A percentile compares a stretch with the other conserved stretches of the same genome.
Conservation (phyloP, 1,140 invertebrate genomes). For the Brachionus manjavacas region DNA sequence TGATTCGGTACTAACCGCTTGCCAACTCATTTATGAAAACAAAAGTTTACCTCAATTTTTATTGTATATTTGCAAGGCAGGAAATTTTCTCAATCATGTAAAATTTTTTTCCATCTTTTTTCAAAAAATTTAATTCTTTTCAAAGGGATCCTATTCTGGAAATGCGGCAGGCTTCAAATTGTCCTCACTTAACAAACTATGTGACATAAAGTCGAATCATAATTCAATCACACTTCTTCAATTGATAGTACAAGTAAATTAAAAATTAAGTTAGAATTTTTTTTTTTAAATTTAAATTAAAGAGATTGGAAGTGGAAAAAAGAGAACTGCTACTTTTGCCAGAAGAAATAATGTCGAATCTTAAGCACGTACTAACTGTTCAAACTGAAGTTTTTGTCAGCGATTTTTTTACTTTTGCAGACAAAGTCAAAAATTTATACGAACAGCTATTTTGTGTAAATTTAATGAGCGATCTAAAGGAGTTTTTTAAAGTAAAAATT, state of each 20-base stretch:
- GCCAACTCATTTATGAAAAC: not conserved
- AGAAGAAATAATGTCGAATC: not conserved
- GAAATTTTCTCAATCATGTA: conserved; percentile 36
- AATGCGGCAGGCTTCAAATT: conserved; percentile 25
- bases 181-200: conserved; percentile 34
- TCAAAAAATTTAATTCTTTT: not conserved
- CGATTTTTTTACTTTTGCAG: not conserved
- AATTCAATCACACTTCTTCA: not conserved
- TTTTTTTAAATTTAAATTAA: not conserved
- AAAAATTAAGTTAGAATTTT: not conserved
- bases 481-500: not conserved
- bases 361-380: not conserved
- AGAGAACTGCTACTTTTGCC: not conserved
- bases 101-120: not conserved
- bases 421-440: not conserved
- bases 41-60: not conserved
- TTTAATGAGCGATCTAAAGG: not conserved
- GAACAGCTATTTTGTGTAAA: not conserved
- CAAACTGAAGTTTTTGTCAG: not conserved
- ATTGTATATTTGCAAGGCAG: conserved; percentile 6
- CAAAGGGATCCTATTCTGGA: conserved; percentile 18
- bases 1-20: not conserved
- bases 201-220: conserved; percentile 28
- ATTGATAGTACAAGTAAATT: conserved; percentile 1
- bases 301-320: not conserved